Conservation (phyloP, 2,113 vertebrate species). For the Neogobius melanostomus region DNA sequence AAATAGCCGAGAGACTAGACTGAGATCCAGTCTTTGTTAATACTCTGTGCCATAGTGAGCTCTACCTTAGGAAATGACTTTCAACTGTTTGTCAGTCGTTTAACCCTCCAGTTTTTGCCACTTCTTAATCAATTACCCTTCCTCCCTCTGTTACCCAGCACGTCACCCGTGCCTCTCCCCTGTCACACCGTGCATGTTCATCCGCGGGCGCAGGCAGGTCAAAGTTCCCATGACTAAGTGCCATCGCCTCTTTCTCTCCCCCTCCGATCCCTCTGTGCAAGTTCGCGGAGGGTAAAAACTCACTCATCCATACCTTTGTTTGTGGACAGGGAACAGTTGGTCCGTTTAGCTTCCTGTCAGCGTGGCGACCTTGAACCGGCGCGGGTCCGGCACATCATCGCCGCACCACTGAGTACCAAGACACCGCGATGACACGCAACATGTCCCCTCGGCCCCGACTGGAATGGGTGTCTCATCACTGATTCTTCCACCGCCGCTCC, state of each 20-base stretch:
- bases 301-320: constrained; percentile 72
- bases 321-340: constrained; percentile 71
- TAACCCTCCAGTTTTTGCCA: not conserved
- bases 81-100: not conserved
- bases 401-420: constrained; percentile 66
- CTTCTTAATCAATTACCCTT: not conserved
- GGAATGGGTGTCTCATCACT: constrained; percentile 53
- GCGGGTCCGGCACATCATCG: constrained; percentile 68
- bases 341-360: constrained; percentile 72
- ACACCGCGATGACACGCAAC: constrained; percentile 72
- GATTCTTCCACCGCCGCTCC: constrained; percentile 61
- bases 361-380: constrained; percentile 71
- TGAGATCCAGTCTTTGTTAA: no score
- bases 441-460: constrained; percentile 63
- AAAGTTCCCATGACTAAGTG: constrained; percentile 48
- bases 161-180: not conserved
- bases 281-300: constrained; percentile 14
- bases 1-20: no score
- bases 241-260: constrained; percentile 32
- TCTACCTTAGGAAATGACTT: no score
- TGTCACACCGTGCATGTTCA: constrained; percentile 14
- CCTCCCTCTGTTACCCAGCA: not conserved
- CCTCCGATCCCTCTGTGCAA: constrained; percentile 32
- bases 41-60: no score
- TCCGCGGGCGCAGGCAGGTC: constrained; percentile 29